A percentile compares a stretch with the other conserved stretches of the same genome.
Conservation (phyloP, 2,888 invertebrate genomes). For the Chironomus tentans region DNA sequence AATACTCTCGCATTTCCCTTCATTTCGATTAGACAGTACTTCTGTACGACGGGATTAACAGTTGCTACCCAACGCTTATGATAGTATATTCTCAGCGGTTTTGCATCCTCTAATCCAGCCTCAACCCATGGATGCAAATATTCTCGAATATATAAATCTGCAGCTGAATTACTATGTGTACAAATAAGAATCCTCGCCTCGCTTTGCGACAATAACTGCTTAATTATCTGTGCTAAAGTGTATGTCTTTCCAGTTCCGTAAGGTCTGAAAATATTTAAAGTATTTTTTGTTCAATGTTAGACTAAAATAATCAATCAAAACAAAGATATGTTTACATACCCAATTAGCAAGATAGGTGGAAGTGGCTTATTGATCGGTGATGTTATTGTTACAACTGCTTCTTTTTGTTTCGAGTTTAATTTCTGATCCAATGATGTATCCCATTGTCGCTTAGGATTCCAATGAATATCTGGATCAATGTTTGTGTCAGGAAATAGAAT, state of each 20-base stretch:
- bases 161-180: slow-evolving; percentile 80
- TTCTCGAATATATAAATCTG: slow-evolving; percentile 75
- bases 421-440: slow-evolving; percentile 51
- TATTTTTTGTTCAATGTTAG: slow-evolving; percentile 39
- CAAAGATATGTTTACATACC: slow-evolving; percentile 49
- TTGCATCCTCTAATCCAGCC: slow-evolving; percentile 53
- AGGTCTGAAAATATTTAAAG: slow-evolving; percentile 43
- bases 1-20: slow-evolving; percentile 50
- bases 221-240: slow-evolving; percentile 66
- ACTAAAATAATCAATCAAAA: too few relatives aligned
- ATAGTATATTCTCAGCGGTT: slow-evolving; percentile 70
- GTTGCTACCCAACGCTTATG: slow-evolving; percentile 70
- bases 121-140: slow-evolving; percentile 70
- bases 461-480: slow-evolving; percentile 54
- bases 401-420: slow-evolving; percentile 67
- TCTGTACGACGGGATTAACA: slow-evolving; percentile 59
- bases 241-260: slow-evolving; percentile 86
- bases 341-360: slow-evolving; percentile 64
- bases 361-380: slow-evolving; percentile 51
- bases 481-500: slow-evolving; percentile 63
- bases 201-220: slow-evolving; percentile 53
- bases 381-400: slow-evolving; percentile 68
- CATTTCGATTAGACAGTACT: slow-evolving; percentile 63
- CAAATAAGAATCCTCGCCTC: slow-evolving; percentile 67
- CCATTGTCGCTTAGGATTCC: slow-evolving; percentile 62